Evolutionary conservation across 2,797 vertebrate genomes (phyloP).

Genomic region (Taeniopygia guttata): DNA sequence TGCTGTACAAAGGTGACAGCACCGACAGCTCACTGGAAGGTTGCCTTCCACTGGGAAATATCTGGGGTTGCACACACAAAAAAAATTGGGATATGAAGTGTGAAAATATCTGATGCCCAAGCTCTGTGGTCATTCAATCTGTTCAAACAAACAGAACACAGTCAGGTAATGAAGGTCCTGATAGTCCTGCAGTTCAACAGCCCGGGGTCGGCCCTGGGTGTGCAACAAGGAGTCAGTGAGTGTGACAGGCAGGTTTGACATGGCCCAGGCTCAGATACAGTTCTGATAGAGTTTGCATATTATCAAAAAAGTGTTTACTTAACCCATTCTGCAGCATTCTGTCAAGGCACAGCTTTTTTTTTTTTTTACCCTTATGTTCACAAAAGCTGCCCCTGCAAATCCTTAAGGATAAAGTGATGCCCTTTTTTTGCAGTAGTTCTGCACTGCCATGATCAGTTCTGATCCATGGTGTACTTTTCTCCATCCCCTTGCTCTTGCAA

Average conservation of each 20-base stretch:
- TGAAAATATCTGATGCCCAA: too few relatives aligned
- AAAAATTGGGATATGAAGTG: too few relatives aligned
- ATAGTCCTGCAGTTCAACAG: background rate
- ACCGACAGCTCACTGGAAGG: too few relatives aligned
- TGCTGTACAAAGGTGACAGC: too few relatives aligned
- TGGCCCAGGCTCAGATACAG: rapidly evolving
- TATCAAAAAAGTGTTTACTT: background rate
- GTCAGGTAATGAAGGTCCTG: background rate
- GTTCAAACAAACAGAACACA: too few relatives aligned
- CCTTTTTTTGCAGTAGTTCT: background rate
- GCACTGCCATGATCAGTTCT: background rate
- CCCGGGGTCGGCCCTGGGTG: too few relatives aligned
- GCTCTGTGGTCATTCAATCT: too few relatives aligned
- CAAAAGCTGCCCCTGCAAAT: background rate
- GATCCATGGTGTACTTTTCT: background rate
- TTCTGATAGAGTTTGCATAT: rapidly evolving
- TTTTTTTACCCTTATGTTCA: background rate
- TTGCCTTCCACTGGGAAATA: too few relatives aligned
- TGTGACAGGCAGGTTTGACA: background rate
- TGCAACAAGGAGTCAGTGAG: too few relatives aligned
- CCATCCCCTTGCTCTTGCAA: background rate
- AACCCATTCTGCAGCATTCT: background rate
- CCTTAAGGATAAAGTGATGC: background rate
- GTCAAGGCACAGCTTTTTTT: background rate
- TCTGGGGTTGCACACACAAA: too few relatives aligned